Evolutionary conservation across 2,113 vertebrate genomes (phyloP).

Genomic region (Heloderma charlesbogerti): DNA sequence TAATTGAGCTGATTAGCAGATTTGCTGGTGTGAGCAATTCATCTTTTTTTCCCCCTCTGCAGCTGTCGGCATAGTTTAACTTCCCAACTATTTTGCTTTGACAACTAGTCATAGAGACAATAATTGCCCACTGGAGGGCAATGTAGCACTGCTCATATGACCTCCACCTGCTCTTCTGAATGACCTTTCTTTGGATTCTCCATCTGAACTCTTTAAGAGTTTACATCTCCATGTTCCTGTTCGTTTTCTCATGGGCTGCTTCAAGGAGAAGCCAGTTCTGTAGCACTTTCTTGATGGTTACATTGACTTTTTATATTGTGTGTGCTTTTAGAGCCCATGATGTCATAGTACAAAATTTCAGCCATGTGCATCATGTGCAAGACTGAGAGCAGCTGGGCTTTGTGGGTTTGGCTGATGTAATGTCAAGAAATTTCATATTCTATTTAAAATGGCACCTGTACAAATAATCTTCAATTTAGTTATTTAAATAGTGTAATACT

Average conservation of each 20-base stretch:
- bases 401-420: constrained; percentile 81
- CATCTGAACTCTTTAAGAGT: constrained; percentile 34
- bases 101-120: constrained; percentile 4
- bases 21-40: constrained; percentile 20
- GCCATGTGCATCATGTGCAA: constrained; percentile 80
- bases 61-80: not conserved
- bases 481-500: constrained; percentile 87
- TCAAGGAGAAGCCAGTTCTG: constrained; percentile 60
- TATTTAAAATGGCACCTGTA: constrained; percentile 88
- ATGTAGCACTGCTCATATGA: constrained; percentile 64
- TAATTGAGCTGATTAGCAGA: constrained; percentile 22
- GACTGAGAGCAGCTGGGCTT: constrained; percentile 77
- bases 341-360: constrained; percentile 75
- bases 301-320: constrained; percentile 76
- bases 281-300: constrained; percentile 68
- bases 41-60: not conserved
- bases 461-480: constrained; percentile 87
- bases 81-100: not conserved
- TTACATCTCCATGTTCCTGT: constrained; percentile 57
- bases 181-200: constrained; percentile 29
- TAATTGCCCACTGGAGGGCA: constrained; percentile 80
- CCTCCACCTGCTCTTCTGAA: not conserved
- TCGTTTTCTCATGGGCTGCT: constrained; percentile 54
- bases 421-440: constrained; percentile 84
- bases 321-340: constrained; percentile 74